Evolutionary conservation across 2,113 vertebrate species (phyloP).

Genomic region (cattle (Bos taurus)): ARS-UCD2.0 NC_037356.1:47051001-47051500

Average conservation of each 20-base stretch:
- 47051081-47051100: background rate
- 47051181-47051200: fast-evolving
- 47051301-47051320: background rate
- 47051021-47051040: background rate
- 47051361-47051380: background rate
- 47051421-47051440: fast-evolving
- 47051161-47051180: background rate
- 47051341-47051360: background rate
- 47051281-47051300: background rate
- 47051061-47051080: fast-evolving
- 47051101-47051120: fast-evolving
- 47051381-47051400: background rate
- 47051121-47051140: background rate
- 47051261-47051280: fast-evolving
- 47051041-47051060: background rate
- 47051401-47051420: background rate
- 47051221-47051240: background rate
- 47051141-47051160: background rate
- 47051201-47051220: background rate
- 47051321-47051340: background rate
- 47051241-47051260: fast-evolving
- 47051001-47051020: background rate
- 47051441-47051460: fast-evolving
- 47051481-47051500: background rate
- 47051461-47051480: background rate